Evolutionary conservation across 2,113 vertebrate genomes (phyloP).

Genomic region (Corvus hawaiiensis): DNA sequence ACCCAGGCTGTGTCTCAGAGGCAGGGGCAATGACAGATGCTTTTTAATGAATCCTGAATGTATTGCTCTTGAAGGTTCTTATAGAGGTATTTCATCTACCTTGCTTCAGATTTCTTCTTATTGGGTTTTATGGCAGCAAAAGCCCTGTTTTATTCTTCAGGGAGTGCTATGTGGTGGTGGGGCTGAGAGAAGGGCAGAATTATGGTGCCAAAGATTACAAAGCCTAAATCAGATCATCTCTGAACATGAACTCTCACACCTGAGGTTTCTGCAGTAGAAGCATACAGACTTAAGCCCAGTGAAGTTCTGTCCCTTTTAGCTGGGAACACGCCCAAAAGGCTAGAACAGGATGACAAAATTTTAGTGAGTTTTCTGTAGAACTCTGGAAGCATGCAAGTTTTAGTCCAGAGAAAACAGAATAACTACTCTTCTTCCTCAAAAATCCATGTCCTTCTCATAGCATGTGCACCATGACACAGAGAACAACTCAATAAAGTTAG

Average conservation of each 20-base stretch:
- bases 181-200: background rate
- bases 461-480: background rate
- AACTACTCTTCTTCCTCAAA: background rate
- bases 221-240: background rate
- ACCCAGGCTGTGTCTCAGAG: background rate
- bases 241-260: background rate
- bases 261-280: background rate
- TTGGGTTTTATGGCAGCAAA: background rate
- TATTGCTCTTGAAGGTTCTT: background rate
- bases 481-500: slow-evolving; percentile 27
- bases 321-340: background rate
- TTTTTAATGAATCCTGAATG: background rate
- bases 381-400: background rate
- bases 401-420: background rate
- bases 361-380: background rate
- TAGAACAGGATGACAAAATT: background rate
- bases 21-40: background rate
- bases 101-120: background rate
- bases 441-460: background rate
- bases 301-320: background rate
- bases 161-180: rapidly evolving
- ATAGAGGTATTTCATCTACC: background rate
- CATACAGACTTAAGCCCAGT: background rate
- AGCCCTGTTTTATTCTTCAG: background rate
- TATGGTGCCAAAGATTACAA: background rate